Base-by-base conservation (phyloP, 2,113 vertebrate species). In the Sceloporus undulatus region DNA sequence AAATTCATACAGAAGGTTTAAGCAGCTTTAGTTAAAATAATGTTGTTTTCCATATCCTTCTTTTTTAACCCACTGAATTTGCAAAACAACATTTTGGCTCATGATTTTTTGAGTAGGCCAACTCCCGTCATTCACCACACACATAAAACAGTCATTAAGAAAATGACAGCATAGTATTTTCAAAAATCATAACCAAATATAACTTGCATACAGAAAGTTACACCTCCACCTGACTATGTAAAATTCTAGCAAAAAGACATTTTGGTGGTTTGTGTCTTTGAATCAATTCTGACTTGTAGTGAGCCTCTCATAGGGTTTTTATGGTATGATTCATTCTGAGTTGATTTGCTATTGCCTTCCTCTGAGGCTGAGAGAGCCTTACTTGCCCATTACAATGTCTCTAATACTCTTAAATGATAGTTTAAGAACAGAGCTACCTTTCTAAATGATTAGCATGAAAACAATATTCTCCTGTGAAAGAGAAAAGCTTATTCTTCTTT, bases 321-420 rank as follows among this genome's bases (percentile, higher is more conserved):
- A 48, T 48, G 48, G 48, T 48, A 48, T 48, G 48, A 5, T 48
- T 48, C 48, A 5, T 48, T 48, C 48, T 6, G 48, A 48, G 48
- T 5, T 6, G 48, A 7, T 48, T 48, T 48, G 48, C 48, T 48
- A 48, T 48, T 48, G 48, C 48, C 48, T 48, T 48, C 48, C 48
- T 48, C 48, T 48, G 48, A 48, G 48, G 48, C 48, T 48, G 48
- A 48, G 48, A 48, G 48, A 48, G 48, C 48, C 48, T 48, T 5
- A 48, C 48, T 48, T 48, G 48, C 4, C 48, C 13, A 16, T 59
- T 70, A 38, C 25, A 23, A n/a, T 62, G 59, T 9, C 40, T 40
- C 27, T 77, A 89, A 11, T 25, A 59, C 21, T 85, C 87, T 91
- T 78, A 71, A 88, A 11, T 48, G 70, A 52, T 80, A 14, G 7